Evolutionary conservation across 2,113 vertebrate genomes (phyloP).

Genomic region (Xiphias gladius): DNA sequence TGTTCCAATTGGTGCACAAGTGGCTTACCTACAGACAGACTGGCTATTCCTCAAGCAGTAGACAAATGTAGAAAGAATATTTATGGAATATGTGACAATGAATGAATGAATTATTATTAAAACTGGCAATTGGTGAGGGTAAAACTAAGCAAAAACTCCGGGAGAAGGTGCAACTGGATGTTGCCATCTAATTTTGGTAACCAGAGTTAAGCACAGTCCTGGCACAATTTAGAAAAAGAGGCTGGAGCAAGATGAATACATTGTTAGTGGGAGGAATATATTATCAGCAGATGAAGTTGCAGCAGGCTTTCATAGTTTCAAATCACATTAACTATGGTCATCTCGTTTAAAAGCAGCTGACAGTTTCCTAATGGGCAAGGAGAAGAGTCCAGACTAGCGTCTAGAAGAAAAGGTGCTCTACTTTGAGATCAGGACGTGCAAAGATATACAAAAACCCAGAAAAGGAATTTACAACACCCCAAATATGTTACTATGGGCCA

Average conservation of each 20-base stretch:
- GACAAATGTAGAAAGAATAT: not conserved
- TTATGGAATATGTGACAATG: not conserved
- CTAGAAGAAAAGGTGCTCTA: not conserved
- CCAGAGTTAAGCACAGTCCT: constrained; percentile 35
- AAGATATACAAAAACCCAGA: not conserved
- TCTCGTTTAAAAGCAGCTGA: constrained; percentile 46
- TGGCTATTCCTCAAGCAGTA: not conserved
- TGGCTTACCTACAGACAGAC: not conserved
- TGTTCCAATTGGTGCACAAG: not conserved
- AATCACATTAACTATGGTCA: constrained; percentile 57
- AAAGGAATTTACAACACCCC: not conserved
- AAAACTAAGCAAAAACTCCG: not conserved
- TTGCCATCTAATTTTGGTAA: constrained; percentile 31
- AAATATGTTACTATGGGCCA: not conserved
- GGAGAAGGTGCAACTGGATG: constrained; percentile 7
- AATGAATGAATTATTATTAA: not conserved
- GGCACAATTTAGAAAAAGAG: not conserved
- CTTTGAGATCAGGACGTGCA: not conserved
- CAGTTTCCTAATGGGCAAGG: constrained; percentile 44
- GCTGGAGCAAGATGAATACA: constrained; percentile 29
- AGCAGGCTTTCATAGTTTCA: constrained; percentile 43
- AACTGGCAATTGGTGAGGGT: not conserved
- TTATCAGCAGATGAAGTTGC: constrained; percentile 46
- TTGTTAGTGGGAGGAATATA: constrained; percentile 56
- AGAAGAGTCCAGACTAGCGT: not conserved